Evolutionary conservation across 1,140 invertebrate species (phyloP).

Genomic region (Acromyrmex heyeri): DNA sequence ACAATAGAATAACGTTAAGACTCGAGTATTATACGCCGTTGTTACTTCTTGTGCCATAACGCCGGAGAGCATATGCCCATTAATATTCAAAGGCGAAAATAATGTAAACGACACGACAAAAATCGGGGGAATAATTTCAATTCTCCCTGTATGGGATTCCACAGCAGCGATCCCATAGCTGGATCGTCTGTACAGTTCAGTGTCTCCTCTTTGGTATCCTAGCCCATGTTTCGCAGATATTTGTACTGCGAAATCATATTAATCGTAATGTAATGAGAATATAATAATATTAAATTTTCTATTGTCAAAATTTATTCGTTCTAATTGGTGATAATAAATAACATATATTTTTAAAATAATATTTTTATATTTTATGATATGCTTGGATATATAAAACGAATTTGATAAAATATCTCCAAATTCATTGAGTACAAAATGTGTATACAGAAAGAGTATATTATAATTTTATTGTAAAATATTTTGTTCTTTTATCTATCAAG

Average conservation of each 20-base stretch:
- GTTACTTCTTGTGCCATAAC: slow-evolving; percentile 86
- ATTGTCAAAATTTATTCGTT: neutral
- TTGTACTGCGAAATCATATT: slow-evolving; percentile 1
- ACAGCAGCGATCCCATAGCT: slow-evolving; percentile 67
- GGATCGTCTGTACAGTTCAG: slow-evolving; percentile 59
- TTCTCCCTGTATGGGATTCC: slow-evolving; percentile 84
- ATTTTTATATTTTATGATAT: too few species aligned
- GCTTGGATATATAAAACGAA: neutral
- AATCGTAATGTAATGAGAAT: slow-evolving; percentile 4
- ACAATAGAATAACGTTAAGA: slow-evolving; percentile 88
- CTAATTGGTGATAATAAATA: neutral
- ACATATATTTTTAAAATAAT: neutral
- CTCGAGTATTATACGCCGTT: slow-evolving; percentile 86
- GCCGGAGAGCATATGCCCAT: slow-evolving; percentile 86
- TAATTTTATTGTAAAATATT: neutral
- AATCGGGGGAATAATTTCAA: slow-evolving; percentile 87
- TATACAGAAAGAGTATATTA: neutral
- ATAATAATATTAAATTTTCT: neutral
- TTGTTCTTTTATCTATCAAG: neutral
- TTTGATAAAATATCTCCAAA: neutral
- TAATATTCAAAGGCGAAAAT: slow-evolving; percentile 88
- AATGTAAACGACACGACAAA: slow-evolving; percentile 87
- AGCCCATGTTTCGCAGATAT: neutral
- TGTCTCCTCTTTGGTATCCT: slow-evolving; percentile 46
- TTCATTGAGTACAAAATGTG: neutral